phyloP scores from a whole-genome alignment of 2,797 vertebrate genomes.

The Danio kyathit region DNA sequence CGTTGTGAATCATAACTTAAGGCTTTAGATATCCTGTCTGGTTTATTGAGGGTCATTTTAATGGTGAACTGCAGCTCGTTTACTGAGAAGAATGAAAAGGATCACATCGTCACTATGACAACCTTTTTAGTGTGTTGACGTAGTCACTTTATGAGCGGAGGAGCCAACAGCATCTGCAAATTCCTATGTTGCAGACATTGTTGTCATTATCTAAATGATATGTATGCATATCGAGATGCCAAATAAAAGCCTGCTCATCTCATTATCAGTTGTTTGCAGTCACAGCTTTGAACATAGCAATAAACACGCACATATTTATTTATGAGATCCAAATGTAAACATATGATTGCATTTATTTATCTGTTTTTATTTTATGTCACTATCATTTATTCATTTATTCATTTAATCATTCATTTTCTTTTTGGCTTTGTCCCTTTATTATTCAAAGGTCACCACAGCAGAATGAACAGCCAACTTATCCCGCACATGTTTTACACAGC shows the following conservation, averaged over 20 bases:
- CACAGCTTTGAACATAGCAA: background rate
- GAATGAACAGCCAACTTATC: no score
- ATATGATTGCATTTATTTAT: no score
- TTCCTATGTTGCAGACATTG: background rate
- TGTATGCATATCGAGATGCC: background rate
- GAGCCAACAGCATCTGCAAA: background rate
- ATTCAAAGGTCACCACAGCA: no score
- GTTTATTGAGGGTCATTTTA: slow-evolving; percentile 17
- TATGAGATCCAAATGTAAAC: no score
- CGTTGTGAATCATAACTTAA: slow-evolving; percentile 31
- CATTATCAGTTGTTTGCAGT: slow-evolving; percentile 2
- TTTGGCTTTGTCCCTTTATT: no score
- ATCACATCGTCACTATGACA: slow-evolving; percentile 48
- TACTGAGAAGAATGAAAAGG: background rate
- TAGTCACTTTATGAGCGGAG: background rate
- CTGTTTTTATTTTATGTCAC: no score
- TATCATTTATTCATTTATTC: no score
- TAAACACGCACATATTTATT: background rate
- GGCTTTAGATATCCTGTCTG: slow-evolving; percentile 6
- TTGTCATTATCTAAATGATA: slow-evolving; percentile 24
- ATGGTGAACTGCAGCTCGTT: slow-evolving; percentile 11
- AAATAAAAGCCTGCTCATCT: background rate
- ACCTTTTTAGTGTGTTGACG: slow-evolving; percentile 36
- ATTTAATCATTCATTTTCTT: no score
- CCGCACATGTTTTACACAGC: no score